phyloP scores from a whole-genome alignment of 2,797 vertebrate genomes.

The Heteromormyrus szaboi region DNA sequence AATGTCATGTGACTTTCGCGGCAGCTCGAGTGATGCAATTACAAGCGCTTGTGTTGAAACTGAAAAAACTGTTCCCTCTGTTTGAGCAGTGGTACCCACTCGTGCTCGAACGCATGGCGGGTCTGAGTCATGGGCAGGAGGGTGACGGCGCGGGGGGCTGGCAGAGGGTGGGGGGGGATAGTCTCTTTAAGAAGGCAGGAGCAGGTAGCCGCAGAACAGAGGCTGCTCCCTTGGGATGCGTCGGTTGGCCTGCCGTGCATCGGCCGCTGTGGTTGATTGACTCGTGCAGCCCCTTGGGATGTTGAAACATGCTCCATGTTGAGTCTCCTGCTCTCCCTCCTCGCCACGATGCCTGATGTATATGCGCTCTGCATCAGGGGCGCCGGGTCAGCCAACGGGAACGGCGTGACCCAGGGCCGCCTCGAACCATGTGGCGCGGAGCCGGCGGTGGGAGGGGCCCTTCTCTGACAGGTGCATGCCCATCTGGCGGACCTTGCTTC shows the following conservation, averaged over 20 bases:
- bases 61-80: background rate
- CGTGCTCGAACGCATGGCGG: background rate
- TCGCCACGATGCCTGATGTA: background rate
- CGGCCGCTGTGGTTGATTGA: background rate
- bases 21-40: background rate
- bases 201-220: background rate
- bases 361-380: background rate
- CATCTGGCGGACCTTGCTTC: background rate
- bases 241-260: background rate
- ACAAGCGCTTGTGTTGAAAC: slow-evolving; percentile 5
- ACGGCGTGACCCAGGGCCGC: background rate
- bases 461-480: background rate
- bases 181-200: background rate
- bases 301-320: background rate
- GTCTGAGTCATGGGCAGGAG: slow-evolving; percentile 1
- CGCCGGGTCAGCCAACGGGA: background rate
- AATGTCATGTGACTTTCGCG: background rate
- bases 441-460: background rate
- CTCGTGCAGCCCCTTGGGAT: background rate
- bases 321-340: background rate
- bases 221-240: background rate
- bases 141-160: background rate
- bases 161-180: background rate
- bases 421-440: background rate
- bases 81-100: background rate